phyloP scores from a whole-genome alignment of 2,797 vertebrate genomes.

The Borostomias antarcticus region DNA sequence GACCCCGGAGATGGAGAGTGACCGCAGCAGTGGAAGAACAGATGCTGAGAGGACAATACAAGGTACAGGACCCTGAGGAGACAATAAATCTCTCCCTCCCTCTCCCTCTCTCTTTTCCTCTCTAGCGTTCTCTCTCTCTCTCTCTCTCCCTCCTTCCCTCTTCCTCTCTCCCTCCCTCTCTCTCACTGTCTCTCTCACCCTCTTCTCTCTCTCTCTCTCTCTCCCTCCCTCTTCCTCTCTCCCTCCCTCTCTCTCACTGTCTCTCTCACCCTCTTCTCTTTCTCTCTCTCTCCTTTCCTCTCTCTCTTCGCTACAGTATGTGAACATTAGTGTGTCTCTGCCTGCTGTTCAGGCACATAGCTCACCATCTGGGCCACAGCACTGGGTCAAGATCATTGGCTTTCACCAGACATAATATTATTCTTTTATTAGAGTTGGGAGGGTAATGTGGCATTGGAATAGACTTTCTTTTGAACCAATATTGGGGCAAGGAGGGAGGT shows the following conservation, averaged over 20 bases:
- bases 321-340: conserved; percentile 92
- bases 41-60: conserved; percentile 99
- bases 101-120: conserved; percentile 69
- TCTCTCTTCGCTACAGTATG: conserved; percentile 73
- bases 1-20: conserved; percentile 99
- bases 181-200: too few relatives aligned
- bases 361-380: conserved; percentile 97
- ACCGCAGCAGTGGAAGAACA: conserved; percentile 99
- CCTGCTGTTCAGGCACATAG: conserved; percentile 96
- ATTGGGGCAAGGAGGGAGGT: not conserved
- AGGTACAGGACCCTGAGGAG: conserved; percentile 97
- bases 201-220: conserved; percentile 1
- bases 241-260: conserved; percentile 1
- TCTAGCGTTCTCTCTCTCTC: conserved; percentile 33
- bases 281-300: not conserved
- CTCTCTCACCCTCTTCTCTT: not conserved
- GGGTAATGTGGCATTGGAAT: not conserved
- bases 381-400: conserved; percentile 95
- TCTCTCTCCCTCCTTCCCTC: not conserved
- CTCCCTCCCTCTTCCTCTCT: conserved; percentile 71
- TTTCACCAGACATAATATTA: conserved; percentile 69
- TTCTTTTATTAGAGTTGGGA: conserved; percentile 59
- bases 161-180: not conserved
- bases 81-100: conserved; percentile 94
- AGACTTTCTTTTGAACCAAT: not conserved